These are phyloP conservation scores for Polydrusus tereticollis DNA, from an alignment of 2,888 invertebrate species.

Conservation along the genomic window DNA sequence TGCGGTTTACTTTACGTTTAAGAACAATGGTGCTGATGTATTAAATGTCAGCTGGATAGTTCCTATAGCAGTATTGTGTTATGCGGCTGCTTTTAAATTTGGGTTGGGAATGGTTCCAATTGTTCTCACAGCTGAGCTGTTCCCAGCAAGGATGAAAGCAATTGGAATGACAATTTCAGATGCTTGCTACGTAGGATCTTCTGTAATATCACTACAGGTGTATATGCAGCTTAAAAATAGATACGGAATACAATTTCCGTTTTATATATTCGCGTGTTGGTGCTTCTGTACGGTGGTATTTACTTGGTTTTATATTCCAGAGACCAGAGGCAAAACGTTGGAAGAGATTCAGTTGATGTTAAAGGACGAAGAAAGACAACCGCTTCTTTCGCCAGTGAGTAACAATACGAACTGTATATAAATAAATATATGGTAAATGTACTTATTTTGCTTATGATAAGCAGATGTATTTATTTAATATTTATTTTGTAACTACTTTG, in stretches of 20 bases:
- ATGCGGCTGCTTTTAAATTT: conserved; percentile 63
- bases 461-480: background rate
- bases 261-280: conserved; percentile 63
- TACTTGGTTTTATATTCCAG: conserved; percentile 55
- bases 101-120: conserved; percentile 65
- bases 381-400: conserved; percentile 17
- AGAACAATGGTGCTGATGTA: conserved; percentile 58
- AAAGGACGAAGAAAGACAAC: conserved; percentile 50
- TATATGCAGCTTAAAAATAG: conserved; percentile 57
- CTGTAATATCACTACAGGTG: conserved; percentile 61
- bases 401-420: conserved; percentile 7
- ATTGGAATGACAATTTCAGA: conserved; percentile 66
- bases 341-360: conserved; percentile 60
- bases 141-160: conserved; percentile 65
- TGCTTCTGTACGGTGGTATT: conserved; percentile 63
- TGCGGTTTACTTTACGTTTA: conserved; percentile 63
- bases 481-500: no score
- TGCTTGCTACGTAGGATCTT: conserved; percentile 63
- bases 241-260: conserved; percentile 63
- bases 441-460: background rate
- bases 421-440: background rate
- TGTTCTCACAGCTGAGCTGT: conserved; percentile 64
- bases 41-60: conserved; percentile 56
- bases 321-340: conserved; percentile 60
- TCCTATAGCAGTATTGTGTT: conserved; percentile 61